Evolutionary conservation across 2,888 invertebrate species (phyloP), one percentile per base, ranked within the genome.

Genomic region (Andrena marginata): DNA sequence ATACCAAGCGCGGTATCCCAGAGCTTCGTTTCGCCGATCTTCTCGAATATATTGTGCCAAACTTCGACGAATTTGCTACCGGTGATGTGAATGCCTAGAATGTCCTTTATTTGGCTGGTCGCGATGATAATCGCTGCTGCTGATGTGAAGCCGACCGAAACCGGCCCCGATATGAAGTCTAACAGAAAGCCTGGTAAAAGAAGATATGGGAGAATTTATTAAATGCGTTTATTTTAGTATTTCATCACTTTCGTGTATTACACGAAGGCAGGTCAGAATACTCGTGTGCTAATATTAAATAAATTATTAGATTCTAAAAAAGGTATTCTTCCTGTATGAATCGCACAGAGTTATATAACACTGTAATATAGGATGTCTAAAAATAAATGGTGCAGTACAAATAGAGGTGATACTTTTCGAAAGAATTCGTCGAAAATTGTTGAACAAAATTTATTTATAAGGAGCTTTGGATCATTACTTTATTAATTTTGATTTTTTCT

Each of bases 141-240:
- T 0, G 97, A 97, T 2, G 97, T 97, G 94, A 97, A 97, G 7
- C 97, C 97, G 79, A 96, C 96, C 2, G 97, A 96, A 81, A 97
- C 97, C 56, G 97, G 97, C n/a, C 97, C 97, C 85, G 97, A 97
- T 91, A 97, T 97, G 94, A 97, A 97, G 94, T 97, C 97, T 87
- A 97, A 96, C 86, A 97, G 94, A 93, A 97, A 97, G 63, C 97
- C 97, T 97, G 94, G 35, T 10, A 91, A 91, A 84, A 67, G 8
- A 64, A 29, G 48, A 26, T 26, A 33, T 13, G 3, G 1, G 16
- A 26, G 23, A 23, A 33, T 6, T 70, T 26, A 65, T 65, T 35
- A 49, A 10, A 33, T 31, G 31, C 16, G 23, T 20, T 42, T 59
- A 48, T 33, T 29, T 5, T n/a, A 16, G 16, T 49, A n/a, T 42